These are phyloP conservation scores for Lasius platythorax DNA, from an alignment of 2,888 invertebrate species.

Conservation along the genomic window DNA sequence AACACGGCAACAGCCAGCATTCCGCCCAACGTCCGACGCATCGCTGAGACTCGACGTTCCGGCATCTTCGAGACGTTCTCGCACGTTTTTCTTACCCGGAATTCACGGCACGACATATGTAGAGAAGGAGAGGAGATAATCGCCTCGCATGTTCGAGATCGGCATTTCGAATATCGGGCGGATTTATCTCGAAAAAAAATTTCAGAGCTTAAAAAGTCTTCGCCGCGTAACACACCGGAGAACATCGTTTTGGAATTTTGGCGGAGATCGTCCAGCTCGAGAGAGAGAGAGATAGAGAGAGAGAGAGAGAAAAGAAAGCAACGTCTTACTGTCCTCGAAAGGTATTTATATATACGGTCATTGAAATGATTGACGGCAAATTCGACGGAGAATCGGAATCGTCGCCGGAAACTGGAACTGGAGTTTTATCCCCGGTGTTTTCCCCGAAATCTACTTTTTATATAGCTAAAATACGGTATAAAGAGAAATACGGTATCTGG, in stretches of 20 bases:
- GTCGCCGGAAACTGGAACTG: slow-evolving; percentile 22
- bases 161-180: not conserved
- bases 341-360: slow-evolving; percentile 21
- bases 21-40: slow-evolving; percentile 81
- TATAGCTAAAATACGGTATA: slow-evolving; percentile 61
- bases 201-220: not conserved
- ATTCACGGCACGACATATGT: slow-evolving; percentile 12
- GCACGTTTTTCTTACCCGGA: not conserved
- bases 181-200: not conserved
- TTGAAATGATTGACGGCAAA: slow-evolving; percentile 11
- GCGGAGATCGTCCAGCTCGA: not conserved
- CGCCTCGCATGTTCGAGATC: not conserved
- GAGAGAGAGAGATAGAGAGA: not conserved
- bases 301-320: not conserved
- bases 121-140: slow-evolving; percentile 9
- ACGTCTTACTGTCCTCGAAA: not conserved
- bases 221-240: not conserved
- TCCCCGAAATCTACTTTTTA: slow-evolving; percentile 67
- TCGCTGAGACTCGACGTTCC: slow-evolving; percentile 79
- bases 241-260: not conserved
- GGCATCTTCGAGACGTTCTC: not conserved
- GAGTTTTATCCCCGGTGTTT: slow-evolving; percentile 23
- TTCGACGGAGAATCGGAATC: slow-evolving; percentile 11
- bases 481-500: slow-evolving; percentile 67
- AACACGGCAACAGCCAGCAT: slow-evolving; percentile 64